These are phyloP conservation scores for Oscheius sp. DNA, from an alignment of 2,888 invertebrate genomes.

Conservation along the genomic window DNA sequence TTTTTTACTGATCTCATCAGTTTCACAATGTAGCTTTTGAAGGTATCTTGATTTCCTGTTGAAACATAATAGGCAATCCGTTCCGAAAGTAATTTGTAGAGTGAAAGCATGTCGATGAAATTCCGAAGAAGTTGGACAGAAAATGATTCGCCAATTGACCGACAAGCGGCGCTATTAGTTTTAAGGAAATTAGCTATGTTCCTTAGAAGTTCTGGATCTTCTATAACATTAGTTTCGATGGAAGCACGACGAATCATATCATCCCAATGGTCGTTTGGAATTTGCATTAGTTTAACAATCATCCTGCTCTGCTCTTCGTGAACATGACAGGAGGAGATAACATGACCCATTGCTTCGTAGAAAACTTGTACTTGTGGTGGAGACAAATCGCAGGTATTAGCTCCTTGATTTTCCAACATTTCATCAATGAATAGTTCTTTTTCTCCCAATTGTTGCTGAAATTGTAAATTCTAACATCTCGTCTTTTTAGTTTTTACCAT, in stretches of 20 bases:
- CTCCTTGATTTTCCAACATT: conserved; percentile 91
- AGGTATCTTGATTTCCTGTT: conserved; percentile 92
- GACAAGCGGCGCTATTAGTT: conserved; percentile 98
- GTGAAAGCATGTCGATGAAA: conserved; percentile 97
- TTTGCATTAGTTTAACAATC: conserved; percentile 94
- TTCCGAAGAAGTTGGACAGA: conserved; percentile 84
- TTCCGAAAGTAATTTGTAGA: conserved; percentile 85
- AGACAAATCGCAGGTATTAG: conserved; percentile 97
- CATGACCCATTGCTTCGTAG: conserved; percentile 98
- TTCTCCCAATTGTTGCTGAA: conserved; percentile 88
- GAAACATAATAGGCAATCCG: conserved; percentile 93
- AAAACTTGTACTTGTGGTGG: conserved; percentile 97
- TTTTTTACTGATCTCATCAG: conserved; percentile 98
- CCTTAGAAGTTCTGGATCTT: conserved; percentile 84
- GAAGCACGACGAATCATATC: conserved; percentile 91
- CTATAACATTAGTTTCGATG: conserved; percentile 69
- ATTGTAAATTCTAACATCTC: conserved; percentile 12
- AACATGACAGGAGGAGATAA: conserved; percentile 88
- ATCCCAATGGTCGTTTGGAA: conserved; percentile 98
- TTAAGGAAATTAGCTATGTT: conserved; percentile 96
- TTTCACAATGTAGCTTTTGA: conserved; percentile 82
- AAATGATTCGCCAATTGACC: conserved; percentile 94
- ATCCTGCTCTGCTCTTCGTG: conserved; percentile 82
- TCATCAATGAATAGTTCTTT: conserved; percentile 97
- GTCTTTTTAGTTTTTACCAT: conserved; percentile 72